These are phyloP conservation scores for Cataglyphis albicans DNA, from an alignment of 2,888 invertebrate genomes.

Conservation along the genomic window DNA sequence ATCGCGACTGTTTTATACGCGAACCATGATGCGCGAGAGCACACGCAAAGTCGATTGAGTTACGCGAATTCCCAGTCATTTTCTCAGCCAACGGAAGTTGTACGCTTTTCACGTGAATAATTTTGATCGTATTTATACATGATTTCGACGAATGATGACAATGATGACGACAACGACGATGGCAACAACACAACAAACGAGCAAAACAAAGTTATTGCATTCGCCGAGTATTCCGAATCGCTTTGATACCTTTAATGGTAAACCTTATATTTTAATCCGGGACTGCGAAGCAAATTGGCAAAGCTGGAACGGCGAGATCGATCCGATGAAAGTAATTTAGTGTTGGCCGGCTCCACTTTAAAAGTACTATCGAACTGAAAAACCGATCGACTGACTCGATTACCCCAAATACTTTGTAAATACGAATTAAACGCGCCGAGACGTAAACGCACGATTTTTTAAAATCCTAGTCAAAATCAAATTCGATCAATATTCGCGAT, in stretches of 20 bases:
- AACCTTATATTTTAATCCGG: slow-evolving; percentile 33
- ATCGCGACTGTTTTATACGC: slow-evolving; percentile 72
- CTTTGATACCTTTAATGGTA: slow-evolving; percentile 32
- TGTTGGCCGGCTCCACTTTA: slow-evolving; percentile 30
- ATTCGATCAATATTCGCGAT: neutral
- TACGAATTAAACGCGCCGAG: slow-evolving; percentile 20
- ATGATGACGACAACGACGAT: neutral
- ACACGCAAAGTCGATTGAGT: slow-evolving; percentile 60
- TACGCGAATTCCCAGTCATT: slow-evolving; percentile 27
- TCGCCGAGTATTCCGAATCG: slow-evolving; percentile 3
- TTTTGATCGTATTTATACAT: slow-evolving; percentile 23
- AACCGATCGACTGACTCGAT: slow-evolving; percentile 46
- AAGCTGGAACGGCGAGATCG: slow-evolving; percentile 25
- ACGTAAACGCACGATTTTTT: slow-evolving; percentile 28
- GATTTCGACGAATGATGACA: slow-evolving; percentile 1
- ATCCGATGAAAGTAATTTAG: slow-evolving; percentile 52
- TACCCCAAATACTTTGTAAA: slow-evolving; percentile 42
- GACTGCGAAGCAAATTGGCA: slow-evolving; percentile 52
- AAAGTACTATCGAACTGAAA: slow-evolving; percentile 48
- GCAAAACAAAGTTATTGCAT: neutral
- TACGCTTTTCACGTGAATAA: slow-evolving; percentile 9
- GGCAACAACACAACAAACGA: neutral
- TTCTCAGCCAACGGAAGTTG: slow-evolving; percentile 27
- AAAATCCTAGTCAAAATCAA: neutral
- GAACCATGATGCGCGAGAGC: slow-evolving; percentile 33